Base-by-base conservation (phyloP, 2,888 invertebrate species). In the Lasioglossum lativentre region DNA sequence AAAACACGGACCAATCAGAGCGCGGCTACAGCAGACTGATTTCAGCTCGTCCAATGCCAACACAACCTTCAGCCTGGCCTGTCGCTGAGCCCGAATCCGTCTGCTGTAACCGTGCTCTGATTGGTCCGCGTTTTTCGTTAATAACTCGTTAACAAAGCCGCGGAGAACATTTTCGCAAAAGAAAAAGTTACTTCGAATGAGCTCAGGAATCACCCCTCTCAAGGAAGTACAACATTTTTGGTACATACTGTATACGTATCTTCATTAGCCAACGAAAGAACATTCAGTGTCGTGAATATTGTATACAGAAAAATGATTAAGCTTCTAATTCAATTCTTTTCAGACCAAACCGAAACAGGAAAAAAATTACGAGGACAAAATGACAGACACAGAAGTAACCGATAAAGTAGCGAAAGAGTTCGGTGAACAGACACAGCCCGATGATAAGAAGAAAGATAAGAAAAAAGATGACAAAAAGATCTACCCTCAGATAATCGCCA, bases 401-500 rank as follows among this genome's bases (percentile, higher is more conserved):
- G n/a, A 56, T n/a, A n/a, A 56, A 0, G 10, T 4, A n/a, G n/a
- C 63, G 30, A 16, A 63, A 63, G 63, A 16, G 14, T 16, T 0
- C 16, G 16, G 27, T 14, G 59, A 12, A n/a, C 10, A 56, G 56
- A n/a, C 8, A 12, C 12, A 23, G n/a, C 0, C n/a, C 12, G 12
- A n/a, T 0, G n/a, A 12, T 56, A 12, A 56, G 56, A 40, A 52
- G 3, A 79, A 59, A 30, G 14, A 4, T 66, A 81, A 52, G 38
- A 8, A n/a, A n/a, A n/a, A n/a, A n/a, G n/a, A n/a, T n/a, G n/a
- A n/a, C n/a, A n/a, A n/a, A n/a, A n/a, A n/a, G 34, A 72, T 86
- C 5, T 30, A n/a, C 10, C 78, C 80, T 16, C 89, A 89, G 27
- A 5, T 88, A 66, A 12, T 83, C 8, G 84, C 88, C 19, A 66